phyloP scores from a whole-genome alignment of 2,797 vertebrate genomes.

The Hippocampus kuda region DNA sequence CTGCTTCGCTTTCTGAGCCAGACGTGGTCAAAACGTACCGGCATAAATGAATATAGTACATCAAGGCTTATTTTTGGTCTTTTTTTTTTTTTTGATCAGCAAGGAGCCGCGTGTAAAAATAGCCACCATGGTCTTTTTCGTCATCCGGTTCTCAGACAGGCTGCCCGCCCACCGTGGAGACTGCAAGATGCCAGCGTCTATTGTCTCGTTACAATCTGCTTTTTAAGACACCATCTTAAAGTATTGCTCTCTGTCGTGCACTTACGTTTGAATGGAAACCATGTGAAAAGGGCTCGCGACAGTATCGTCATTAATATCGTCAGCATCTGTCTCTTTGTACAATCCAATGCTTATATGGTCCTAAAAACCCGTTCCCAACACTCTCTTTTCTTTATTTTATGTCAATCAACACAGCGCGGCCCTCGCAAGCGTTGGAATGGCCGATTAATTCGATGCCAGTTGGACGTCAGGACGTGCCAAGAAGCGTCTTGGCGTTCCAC shows the following conservation, averaged over 20 bases:
- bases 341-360: background rate
- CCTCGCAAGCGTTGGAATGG: background rate
- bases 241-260: background rate
- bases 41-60: background rate
- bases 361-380: background rate
- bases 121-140: background rate
- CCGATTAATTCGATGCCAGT: background rate
- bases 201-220: background rate
- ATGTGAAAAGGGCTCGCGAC: too few species aligned
- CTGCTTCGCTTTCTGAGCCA: background rate
- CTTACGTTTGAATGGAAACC: background rate
- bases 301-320: too few species aligned
- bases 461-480: background rate
- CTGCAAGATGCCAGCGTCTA: background rate
- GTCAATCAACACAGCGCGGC: background rate
- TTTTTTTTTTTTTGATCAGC: constrained; percentile 1
- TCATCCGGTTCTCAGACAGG: background rate
- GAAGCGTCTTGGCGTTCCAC: background rate
- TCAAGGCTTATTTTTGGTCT: background rate
- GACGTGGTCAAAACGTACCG: background rate
- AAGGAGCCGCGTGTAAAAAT: constrained; percentile 1
- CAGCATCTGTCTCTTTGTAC: background rate
- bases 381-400: background rate
- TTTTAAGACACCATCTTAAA: background rate
- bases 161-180: background rate